These are phyloP conservation scores for Rotaria sp. DNA, from an alignment of 2,888 invertebrate species.

Conservation along the genomic window DNA sequence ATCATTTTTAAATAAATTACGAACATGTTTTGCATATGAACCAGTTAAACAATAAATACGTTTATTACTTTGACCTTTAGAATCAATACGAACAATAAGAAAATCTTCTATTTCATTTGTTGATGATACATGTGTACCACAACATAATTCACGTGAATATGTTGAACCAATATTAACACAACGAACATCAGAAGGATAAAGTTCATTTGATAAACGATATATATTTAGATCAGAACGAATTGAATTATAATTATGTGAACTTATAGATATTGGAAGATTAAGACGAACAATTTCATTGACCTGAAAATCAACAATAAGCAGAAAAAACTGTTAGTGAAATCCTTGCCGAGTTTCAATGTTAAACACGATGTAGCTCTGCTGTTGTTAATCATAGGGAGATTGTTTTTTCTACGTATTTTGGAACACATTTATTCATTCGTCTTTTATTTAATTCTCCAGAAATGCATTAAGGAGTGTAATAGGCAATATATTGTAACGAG, in stretches of 20 bases:
- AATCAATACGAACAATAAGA: conserved; percentile 29
- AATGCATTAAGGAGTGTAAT: too few species aligned
- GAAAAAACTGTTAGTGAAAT: too few species aligned
- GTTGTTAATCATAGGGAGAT: too few species aligned
- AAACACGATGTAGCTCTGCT: too few species aligned
- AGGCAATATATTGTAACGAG: too few species aligned
- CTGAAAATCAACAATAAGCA: background rate
- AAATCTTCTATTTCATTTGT: conserved; percentile 31
- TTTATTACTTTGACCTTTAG: background rate
- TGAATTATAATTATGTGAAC: background rate
- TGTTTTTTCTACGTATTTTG: too few species aligned
- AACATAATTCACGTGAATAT: conserved; percentile 35
- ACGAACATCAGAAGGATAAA: conserved; percentile 37
- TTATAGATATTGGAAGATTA: background rate
- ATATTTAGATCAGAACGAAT: background rate
- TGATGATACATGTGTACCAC: conserved; percentile 36
- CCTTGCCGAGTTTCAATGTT: too few species aligned
- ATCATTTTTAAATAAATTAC: background rate
- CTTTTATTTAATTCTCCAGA: too few species aligned
- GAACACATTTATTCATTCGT: too few species aligned
- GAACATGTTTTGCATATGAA: background rate
- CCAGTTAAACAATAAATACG: conserved; percentile 11
- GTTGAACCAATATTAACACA: conserved; percentile 31
- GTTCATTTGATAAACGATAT: conserved; percentile 26
- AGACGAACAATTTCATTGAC: background rate